phyloP scores from a whole-genome alignment of 1,140 invertebrate species.

The Bombus haemorrhoidalis region DNA sequence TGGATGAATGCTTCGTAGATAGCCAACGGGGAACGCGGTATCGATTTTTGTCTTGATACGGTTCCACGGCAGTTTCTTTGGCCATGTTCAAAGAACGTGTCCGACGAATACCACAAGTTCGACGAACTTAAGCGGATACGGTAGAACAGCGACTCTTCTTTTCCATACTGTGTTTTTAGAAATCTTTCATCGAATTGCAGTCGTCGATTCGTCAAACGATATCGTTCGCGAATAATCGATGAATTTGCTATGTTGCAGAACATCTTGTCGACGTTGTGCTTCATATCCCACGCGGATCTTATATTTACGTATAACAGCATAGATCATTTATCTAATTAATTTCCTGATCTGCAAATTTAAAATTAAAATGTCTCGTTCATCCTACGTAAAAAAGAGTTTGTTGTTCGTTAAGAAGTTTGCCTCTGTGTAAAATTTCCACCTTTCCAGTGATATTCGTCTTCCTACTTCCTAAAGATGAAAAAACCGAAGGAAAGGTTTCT shows the following conservation, averaged over 20 bases:
- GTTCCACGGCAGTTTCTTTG: conserved; percentile 59
- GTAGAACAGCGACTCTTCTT: background rate
- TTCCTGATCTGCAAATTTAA: too few relatives aligned
- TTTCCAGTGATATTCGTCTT: background rate
- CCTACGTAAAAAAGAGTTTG: background rate
- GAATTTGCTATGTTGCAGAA: too few relatives aligned
- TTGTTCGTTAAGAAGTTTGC: background rate
- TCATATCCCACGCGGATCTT: too few relatives aligned
- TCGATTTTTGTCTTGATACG: conserved; percentile 65
- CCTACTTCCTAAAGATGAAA: background rate
- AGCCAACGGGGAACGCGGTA: conserved; percentile 46
- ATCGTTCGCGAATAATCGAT: background rate
- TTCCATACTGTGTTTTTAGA: background rate
- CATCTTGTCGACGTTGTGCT: too few relatives aligned
- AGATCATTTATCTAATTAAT: too few relatives aligned
- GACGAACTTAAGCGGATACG: conserved; percentile 44
- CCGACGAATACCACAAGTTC: conserved; percentile 31
- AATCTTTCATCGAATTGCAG: background rate
- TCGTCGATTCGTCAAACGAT: background rate
- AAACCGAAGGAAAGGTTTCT: background rate
- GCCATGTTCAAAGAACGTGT: conserved; percentile 31
- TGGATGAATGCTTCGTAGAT: conserved; percentile 16
- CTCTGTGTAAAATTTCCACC: background rate
- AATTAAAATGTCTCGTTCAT: too few relatives aligned
- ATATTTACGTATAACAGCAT: too few relatives aligned